phyloP scores from a whole-genome alignment of 2,113 vertebrate genomes.

The Rostratula benghalensis region DNA sequence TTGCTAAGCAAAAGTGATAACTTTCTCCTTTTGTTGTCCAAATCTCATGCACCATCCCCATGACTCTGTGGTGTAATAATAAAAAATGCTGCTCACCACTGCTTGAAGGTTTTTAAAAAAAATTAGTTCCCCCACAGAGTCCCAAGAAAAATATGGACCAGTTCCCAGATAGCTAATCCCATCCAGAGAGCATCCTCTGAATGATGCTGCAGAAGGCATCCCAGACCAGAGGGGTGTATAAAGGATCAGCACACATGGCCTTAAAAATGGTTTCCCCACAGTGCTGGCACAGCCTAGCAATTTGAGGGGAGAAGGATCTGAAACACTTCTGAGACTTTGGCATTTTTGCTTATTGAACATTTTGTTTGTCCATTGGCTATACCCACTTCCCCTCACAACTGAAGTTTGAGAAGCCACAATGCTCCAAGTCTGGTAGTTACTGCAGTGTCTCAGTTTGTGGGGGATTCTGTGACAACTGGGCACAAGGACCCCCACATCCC shows the following conservation, averaged over 20 bases:
- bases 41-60: background rate
- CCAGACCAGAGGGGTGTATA: background rate
- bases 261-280: background rate
- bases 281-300: background rate
- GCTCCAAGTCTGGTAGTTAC: background rate
- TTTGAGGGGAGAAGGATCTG: background rate
- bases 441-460: background rate
- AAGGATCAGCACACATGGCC: background rate
- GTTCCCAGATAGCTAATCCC: background rate
- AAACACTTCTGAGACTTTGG: background rate
- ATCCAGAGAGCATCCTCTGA: background rate
- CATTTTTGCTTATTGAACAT: background rate
- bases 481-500: background rate
- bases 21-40: background rate
- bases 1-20: constrained; percentile 10
- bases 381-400: background rate
- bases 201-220: background rate
- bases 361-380: background rate
- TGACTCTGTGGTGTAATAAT: background rate
- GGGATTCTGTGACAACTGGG: background rate
- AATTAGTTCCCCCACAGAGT: background rate
- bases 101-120: background rate
- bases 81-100: background rate
- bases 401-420: background rate
- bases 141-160: background rate